Conservation (phyloP, 2,888 invertebrate species). For the Thymelicus lineola region DNA sequence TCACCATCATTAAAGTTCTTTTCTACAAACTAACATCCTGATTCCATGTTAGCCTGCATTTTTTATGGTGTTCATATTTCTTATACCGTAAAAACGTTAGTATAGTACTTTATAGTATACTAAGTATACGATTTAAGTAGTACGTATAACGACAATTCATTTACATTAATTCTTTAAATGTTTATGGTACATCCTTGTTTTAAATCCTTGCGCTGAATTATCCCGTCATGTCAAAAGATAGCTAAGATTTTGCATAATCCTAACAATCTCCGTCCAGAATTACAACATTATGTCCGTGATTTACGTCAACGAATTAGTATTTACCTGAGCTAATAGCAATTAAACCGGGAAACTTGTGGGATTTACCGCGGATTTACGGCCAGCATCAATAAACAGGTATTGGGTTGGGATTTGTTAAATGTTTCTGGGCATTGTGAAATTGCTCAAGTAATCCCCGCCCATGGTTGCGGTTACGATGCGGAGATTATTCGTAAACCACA, state of each 20-base stretch:
- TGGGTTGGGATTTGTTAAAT: conserved; percentile 35
- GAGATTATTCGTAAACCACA: conserved; percentile 23
- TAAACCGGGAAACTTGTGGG: conserved; percentile 18
- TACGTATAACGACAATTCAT: too few relatives aligned
- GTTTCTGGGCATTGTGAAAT: conserved; percentile 28
- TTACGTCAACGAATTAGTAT: conserved; percentile 4
- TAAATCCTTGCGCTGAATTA: too few relatives aligned
- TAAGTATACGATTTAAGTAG: too few relatives aligned
- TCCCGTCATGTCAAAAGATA: too few relatives aligned
- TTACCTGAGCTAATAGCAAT: conserved; percentile 28
- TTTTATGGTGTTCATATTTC: too few relatives aligned
- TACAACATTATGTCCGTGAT: conserved; percentile 3
- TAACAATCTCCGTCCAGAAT: not conserved
- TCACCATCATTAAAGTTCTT: too few relatives aligned
- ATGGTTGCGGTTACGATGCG: conserved; percentile 1
- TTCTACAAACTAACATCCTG: too few relatives aligned
- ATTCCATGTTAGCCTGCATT: too few relatives aligned
- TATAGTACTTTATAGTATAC: too few relatives aligned
- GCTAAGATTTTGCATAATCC: not conserved
- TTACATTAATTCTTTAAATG: too few relatives aligned
- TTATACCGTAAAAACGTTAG: too few relatives aligned
- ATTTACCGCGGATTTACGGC: conserved; percentile 32
- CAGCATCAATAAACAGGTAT: conserved; percentile 36
- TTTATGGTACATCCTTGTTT: too few relatives aligned
- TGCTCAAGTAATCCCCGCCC: conserved; percentile 26